Percentiles rank a stretch among this genome's conserved stretches.
Conservation (phyloP, 2,797 vertebrate genomes). For the Bovichtus diacanthus region DNA sequence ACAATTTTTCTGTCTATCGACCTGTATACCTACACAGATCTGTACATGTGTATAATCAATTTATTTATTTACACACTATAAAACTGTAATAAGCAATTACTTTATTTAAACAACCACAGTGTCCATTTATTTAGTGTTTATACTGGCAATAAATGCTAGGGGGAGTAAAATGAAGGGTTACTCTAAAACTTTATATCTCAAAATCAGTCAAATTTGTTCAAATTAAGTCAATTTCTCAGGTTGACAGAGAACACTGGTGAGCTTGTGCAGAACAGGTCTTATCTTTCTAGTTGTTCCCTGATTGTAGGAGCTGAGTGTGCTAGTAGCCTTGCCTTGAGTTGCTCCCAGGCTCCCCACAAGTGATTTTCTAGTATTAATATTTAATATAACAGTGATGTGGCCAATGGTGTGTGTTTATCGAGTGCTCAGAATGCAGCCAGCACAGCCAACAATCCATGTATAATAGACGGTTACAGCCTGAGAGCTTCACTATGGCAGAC, state of each 20-base stretch:
- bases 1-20: too few relatives aligned
- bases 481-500: slow-evolving; percentile 44
- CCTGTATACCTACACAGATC: too few relatives aligned
- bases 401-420: slow-evolving; percentile 29
- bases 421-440: slow-evolving; percentile 1
- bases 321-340: not conserved
- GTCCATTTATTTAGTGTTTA: too few relatives aligned
- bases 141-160: too few relatives aligned
- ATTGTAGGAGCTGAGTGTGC: not conserved
- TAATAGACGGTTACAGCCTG: slow-evolving; percentile 54
- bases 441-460: slow-evolving; percentile 25
- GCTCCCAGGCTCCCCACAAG: slow-evolving; percentile 13
- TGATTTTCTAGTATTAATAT: slow-evolving; percentile 27
- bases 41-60: too few relatives aligned
- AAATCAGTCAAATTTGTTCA: not conserved
- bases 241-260: not conserved
- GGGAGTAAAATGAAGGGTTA: too few relatives aligned
- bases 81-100: too few relatives aligned
- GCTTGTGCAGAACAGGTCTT: not conserved
- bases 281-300: not conserved
- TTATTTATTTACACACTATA: too few relatives aligned
- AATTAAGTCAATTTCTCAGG: not conserved
- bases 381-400: slow-evolving; percentile 29
- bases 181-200: too few relatives aligned
- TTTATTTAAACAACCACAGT: too few relatives aligned